phyloP scores from a whole-genome alignment of 2,888 invertebrate species.

The Lasioglossum malachurum region DNA sequence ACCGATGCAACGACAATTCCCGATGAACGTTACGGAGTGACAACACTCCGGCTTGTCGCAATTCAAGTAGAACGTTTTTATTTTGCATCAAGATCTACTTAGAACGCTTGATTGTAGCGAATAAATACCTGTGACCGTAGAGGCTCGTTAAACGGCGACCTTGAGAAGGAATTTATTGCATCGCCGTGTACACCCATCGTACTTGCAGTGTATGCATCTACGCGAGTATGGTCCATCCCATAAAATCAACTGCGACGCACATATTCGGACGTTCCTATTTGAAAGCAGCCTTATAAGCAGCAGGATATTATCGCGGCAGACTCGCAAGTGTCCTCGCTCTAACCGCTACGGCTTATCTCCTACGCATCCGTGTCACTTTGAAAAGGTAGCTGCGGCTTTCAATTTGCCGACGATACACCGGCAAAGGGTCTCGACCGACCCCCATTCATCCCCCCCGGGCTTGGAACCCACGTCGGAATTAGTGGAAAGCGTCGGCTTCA shows the following conservation, averaged over 20 bases:
- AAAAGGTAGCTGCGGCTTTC: background rate
- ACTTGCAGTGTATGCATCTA: too few relatives aligned
- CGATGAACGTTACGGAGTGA: too few relatives aligned
- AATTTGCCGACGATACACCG: background rate
- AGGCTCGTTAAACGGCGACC: background rate
- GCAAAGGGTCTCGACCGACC: background rate
- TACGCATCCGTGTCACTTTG: background rate
- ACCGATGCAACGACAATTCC: too few relatives aligned
- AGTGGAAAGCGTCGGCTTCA: slow-evolving; percentile 25
- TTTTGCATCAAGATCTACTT: too few relatives aligned
- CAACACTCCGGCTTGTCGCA: too few relatives aligned
- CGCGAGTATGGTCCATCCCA: background rate
- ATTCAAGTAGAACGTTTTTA: too few relatives aligned
- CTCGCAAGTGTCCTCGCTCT: background rate
- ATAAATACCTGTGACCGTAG: background rate
- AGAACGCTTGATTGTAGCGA: too few relatives aligned
- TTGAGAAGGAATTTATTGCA: background rate
- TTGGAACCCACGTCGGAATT: slow-evolving; percentile 32
- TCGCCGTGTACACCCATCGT: background rate
- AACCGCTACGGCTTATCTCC: background rate
- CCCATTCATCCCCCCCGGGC: slow-evolving; percentile 23
- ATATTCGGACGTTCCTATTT: background rate
- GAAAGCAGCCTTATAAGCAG: background rate
- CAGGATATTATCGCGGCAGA: background rate
- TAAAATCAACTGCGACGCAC: background rate